These are phyloP conservation scores for Euzophera pinguis DNA, from an alignment of 2,888 invertebrate genomes.

Conservation along the genomic window DNA sequence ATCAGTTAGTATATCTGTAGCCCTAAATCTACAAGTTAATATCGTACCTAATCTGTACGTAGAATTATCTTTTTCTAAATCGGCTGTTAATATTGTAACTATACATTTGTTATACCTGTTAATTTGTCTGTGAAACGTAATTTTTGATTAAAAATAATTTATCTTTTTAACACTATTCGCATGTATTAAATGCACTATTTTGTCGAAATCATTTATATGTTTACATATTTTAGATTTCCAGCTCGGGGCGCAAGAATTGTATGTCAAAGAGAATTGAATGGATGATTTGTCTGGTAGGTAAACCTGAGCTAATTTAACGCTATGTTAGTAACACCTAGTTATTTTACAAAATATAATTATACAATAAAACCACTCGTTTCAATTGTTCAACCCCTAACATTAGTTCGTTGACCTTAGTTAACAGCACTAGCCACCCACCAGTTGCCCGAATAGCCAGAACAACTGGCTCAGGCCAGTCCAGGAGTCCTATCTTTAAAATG, in stretches of 20 bases:
- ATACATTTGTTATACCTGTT: constrained; percentile 11
- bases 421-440: too few relatives aligned
- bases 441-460: too few relatives aligned
- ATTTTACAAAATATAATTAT: constrained; percentile 60
- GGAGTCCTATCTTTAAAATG: too few relatives aligned
- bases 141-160: constrained; percentile 22
- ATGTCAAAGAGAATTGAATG: constrained; percentile 45
- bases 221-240: constrained; percentile 58
- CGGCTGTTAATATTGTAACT: constrained; percentile 20
- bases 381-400: constrained; percentile 4
- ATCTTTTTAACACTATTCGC: constrained; percentile 56
- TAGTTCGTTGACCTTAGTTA: too few relatives aligned
- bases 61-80: constrained; percentile 32
- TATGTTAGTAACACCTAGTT: constrained; percentile 64
- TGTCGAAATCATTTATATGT: constrained; percentile 62
- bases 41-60: constrained; percentile 44
- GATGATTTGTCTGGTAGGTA: constrained; percentile 43
- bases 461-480: too few relatives aligned
- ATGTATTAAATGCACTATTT: constrained; percentile 61
- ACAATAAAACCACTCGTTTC: constrained; percentile 29
- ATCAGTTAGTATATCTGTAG: constrained; percentile 21
- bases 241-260: constrained; percentile 51
- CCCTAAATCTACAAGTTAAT: constrained; percentile 37
- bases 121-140: constrained; percentile 10
- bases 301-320: constrained; percentile 64